These are phyloP conservation scores for Lissocephala sabroskyi DNA, from an alignment of 2,888 invertebrate genomes.

Conservation along the genomic window DNA sequence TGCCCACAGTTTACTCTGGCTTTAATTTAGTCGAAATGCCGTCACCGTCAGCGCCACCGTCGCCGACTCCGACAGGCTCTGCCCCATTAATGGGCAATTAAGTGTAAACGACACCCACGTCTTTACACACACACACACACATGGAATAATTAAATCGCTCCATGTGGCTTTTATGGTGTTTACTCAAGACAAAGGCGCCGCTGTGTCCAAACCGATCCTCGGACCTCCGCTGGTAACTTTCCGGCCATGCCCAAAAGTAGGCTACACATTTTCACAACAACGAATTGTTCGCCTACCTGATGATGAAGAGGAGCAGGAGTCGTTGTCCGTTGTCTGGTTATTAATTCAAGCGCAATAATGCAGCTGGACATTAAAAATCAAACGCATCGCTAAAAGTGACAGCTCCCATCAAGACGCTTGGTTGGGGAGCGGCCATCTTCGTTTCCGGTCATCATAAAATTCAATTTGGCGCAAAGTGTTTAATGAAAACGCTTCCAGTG, in stretches of 20 bases:
- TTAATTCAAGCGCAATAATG: slow-evolving; percentile 58
- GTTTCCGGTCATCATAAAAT: slow-evolving; percentile 55
- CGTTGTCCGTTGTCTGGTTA: slow-evolving; percentile 13
- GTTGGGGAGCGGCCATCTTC: not conserved
- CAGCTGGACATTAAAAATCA: slow-evolving; percentile 58
- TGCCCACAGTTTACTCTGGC: slow-evolving; percentile 25
- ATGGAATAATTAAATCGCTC: slow-evolving; percentile 70
- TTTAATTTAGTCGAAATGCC: slow-evolving; percentile 39
- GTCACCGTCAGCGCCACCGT: not conserved
- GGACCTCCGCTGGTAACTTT: no score
- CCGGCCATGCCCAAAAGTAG: no score
- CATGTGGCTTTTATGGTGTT: slow-evolving; percentile 51
- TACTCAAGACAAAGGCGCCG: slow-evolving; percentile 5
- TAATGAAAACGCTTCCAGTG: slow-evolving; percentile 50
- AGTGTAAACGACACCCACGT: slow-evolving; percentile 71
- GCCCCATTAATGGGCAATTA: slow-evolving; percentile 71
- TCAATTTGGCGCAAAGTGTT: slow-evolving; percentile 66
- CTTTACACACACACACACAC: no score
- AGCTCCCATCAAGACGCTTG: slow-evolving; percentile 50
- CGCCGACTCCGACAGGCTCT: no score
- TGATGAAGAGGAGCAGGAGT: no score
- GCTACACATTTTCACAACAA: no score
- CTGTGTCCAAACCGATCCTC: slow-evolving; percentile 14
- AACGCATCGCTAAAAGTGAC: slow-evolving; percentile 51
- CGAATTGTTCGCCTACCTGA: no score